phyloP scores from a whole-genome alignment of 2,888 invertebrate species.

The Erebia ligea region DNA sequence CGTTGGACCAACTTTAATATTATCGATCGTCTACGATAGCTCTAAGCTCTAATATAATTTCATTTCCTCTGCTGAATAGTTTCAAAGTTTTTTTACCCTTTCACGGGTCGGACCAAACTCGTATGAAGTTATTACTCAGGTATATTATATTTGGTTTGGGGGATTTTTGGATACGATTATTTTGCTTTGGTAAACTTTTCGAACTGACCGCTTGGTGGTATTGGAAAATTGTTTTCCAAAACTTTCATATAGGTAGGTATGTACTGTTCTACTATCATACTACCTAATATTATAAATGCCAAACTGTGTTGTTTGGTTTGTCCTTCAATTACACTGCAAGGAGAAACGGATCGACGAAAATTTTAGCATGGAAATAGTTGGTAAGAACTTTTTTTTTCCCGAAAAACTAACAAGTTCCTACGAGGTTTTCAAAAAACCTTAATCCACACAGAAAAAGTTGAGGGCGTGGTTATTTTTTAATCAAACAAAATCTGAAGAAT shows the following conservation, averaged over 20 bases:
- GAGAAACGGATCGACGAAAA: too few species aligned
- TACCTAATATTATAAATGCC: too few species aligned
- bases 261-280: too few species aligned
- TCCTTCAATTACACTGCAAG: too few species aligned
- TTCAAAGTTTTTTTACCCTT: slow-evolving; percentile 31
- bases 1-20: neutral
- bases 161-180: slow-evolving; percentile 22
- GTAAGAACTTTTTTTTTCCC: too few species aligned
- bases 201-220: slow-evolving; percentile 11
- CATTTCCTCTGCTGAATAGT: slow-evolving; percentile 37
- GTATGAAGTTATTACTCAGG: slow-evolving; percentile 35
- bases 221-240: slow-evolving; percentile 10
- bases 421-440: too few species aligned
- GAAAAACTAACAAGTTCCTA: too few species aligned
- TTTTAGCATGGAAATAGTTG: too few species aligned
- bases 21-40: neutral
- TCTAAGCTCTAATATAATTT: slow-evolving; percentile 28
- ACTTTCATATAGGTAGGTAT: neutral
- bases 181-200: slow-evolving; percentile 24
- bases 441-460: too few species aligned
- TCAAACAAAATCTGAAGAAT: neutral
- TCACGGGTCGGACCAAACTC: slow-evolving; percentile 26
- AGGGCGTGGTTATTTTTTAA: neutral
- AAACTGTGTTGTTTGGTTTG: too few species aligned
- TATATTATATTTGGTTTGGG: slow-evolving; percentile 27